A percentile compares a stretch with the other conserved stretches of the same genome.
phyloP scores from a whole-genome alignment of 1,140 invertebrate species.

The Eriosoma lanigerum region DNA sequence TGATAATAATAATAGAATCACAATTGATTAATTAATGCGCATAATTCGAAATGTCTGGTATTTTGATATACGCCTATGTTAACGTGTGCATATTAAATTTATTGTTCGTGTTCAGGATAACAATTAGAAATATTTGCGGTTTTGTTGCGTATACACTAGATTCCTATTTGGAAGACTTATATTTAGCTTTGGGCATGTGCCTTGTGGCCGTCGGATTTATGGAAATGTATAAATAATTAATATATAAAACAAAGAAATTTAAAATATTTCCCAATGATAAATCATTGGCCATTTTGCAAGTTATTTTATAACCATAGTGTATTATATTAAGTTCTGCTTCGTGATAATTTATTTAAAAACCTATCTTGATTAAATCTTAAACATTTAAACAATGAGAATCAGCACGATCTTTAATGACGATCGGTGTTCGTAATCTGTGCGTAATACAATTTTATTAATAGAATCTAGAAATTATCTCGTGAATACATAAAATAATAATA shows the following conservation, averaged over 20 bases:
- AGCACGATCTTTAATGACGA: no score
- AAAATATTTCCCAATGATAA: background rate
- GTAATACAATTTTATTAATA: no score
- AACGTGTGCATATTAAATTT: background rate
- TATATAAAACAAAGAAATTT: background rate
- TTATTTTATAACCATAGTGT: background rate
- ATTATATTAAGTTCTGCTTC: background rate
- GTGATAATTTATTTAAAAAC: background rate
- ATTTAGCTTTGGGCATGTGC: no score
- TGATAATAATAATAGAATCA: background rate
- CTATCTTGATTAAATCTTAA: background rate
- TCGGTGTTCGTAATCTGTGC: no score
- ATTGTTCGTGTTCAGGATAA: background rate
- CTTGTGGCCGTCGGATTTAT: no score
- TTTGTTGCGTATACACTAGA: no score
- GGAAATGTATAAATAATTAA: background rate
- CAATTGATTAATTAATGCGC: no score
- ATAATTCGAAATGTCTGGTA: background rate
- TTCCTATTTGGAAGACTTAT: no score
- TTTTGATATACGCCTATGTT: background rate
- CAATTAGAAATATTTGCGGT: background rate
- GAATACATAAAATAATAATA: no score
- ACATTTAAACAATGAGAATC: background rate
- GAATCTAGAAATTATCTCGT: no score
- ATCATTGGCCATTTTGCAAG: background rate